Evolutionary conservation across 1,140 invertebrate species (phyloP), one percentile per base, ranked within the genome.

Genomic region (Limonius californicus): DNA sequence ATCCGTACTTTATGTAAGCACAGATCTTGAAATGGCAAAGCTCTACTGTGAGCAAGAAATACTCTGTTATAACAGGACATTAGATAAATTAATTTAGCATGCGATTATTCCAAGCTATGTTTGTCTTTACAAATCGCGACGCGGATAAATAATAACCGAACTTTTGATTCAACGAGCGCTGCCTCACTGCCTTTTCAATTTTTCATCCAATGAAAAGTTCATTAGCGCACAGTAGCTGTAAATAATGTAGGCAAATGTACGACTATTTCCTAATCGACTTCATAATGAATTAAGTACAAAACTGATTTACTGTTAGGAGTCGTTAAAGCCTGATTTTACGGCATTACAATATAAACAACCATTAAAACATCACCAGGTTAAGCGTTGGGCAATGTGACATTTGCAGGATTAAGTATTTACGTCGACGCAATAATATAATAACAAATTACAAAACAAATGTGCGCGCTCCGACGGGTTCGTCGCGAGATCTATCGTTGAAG

Each of bases 1-100:
- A 68, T 68, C 67, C 67, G 61, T 61, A 54, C 50, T 66, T 64
- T 63, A 66, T 63, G 56, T 63, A 58, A 53, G 56, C 50, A 32
- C 8, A 39, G n/a, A 35, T 45, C 39, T 45, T 14, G 20, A 53
- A 50, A 32, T 32, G 23, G 42, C 35, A 9, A 32, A 47, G n/a
- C 42, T 53, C 53, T 50, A 50, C 14, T 50, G 20, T 12, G n/a
- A 39, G 35, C 35, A 39, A 39, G 35, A 39, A 9, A 39, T 39
- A 39, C 35, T 39, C n/a, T 39, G 35, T 39, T 39, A 39, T 39
- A 39, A 39, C 35, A 12, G n/a, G n/a, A 14, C 35, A 39, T 39
- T 39, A 39, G 35, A 39, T 39, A 39, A 9, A 39, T 39, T 39
- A 39, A 39, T 39, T 39, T 39, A 39, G n/a, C 2, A 39, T 7